Evolutionary conservation across 2,888 invertebrate genomes (phyloP).

Genomic region (Scotopteryx bipunctaria): DNA sequence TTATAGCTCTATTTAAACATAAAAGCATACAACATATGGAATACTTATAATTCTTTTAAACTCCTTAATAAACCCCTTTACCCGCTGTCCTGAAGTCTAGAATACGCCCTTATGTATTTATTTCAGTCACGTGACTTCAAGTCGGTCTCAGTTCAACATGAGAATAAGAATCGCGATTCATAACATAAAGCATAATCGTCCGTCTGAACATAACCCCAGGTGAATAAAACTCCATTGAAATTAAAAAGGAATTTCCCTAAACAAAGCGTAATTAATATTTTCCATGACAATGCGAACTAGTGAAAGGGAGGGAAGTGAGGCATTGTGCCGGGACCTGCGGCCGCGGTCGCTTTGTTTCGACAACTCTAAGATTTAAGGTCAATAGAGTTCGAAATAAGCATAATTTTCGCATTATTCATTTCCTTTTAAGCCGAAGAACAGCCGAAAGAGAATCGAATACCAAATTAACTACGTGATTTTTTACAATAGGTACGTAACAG

Average conservation of each 20-base stretch:
- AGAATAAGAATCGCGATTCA: no score
- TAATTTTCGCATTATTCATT: constrained; percentile 5
- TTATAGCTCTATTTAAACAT: no score
- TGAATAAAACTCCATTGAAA: constrained; percentile 11
- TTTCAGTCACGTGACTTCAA: no score
- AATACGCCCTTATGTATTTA: no score
- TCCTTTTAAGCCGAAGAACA: constrained; percentile 5
- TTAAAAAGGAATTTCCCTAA: constrained; percentile 26
- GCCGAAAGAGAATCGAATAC: constrained; percentile 1
- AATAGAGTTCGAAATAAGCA: constrained; percentile 7
- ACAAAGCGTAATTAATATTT: constrained; percentile 33
- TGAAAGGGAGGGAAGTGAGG: constrained; percentile 28
- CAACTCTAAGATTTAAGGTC: constrained; percentile 21
- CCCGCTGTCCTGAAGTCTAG: no score
- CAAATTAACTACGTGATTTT: background rate
- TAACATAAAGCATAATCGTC: no score
- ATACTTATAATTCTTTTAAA: no score
- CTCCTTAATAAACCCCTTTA: no score
- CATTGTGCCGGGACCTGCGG: constrained; percentile 24
- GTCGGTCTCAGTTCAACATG: no score
- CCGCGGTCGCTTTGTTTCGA: constrained; percentile 21
- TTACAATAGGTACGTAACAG: no score
- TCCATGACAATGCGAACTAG: constrained; percentile 30
- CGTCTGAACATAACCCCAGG: background rate
- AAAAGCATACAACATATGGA: no score